phyloP scores from a whole-genome alignment of 1,140 invertebrate species.

The Achatina immaculata region DNA sequence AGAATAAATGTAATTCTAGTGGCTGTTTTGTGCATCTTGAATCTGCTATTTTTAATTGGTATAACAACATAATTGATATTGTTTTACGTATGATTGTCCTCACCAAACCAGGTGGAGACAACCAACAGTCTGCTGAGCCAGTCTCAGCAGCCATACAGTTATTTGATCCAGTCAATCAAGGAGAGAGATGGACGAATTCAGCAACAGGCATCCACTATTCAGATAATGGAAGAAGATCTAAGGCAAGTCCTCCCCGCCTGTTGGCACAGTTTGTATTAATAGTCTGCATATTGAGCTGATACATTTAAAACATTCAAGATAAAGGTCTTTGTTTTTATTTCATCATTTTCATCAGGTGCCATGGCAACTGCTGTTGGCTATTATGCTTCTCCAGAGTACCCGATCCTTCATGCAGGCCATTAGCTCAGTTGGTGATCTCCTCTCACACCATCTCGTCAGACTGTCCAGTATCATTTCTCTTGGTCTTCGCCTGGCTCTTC shows the following conservation, averaged over 20 bases:
- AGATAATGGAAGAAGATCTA: constrained; percentile 55
- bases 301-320: too few relatives aligned
- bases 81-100: background rate
- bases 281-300: background rate
- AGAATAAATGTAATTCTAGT: too few relatives aligned
- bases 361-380: too few relatives aligned
- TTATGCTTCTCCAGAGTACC: too few relatives aligned
- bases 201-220: constrained; percentile 62
- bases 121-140: constrained; percentile 65
- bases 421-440: too few relatives aligned
- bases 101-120: constrained; percentile 59
- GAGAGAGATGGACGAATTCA: constrained; percentile 61
- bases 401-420: too few relatives aligned
- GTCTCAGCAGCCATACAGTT: constrained; percentile 69
- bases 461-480: too few relatives aligned
- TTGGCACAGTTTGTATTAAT: too few relatives aligned
- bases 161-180: constrained; percentile 67
- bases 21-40: background rate
- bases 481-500: too few relatives aligned
- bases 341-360: too few relatives aligned
- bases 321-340: too few relatives aligned
- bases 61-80: constrained; percentile 7
- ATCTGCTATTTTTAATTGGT: background rate
- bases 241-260: background rate
- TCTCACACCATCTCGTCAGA: too few relatives aligned